phyloP scores from a whole-genome alignment of 2,888 invertebrate genomes.

The Serripes groenlandicus region DNA sequence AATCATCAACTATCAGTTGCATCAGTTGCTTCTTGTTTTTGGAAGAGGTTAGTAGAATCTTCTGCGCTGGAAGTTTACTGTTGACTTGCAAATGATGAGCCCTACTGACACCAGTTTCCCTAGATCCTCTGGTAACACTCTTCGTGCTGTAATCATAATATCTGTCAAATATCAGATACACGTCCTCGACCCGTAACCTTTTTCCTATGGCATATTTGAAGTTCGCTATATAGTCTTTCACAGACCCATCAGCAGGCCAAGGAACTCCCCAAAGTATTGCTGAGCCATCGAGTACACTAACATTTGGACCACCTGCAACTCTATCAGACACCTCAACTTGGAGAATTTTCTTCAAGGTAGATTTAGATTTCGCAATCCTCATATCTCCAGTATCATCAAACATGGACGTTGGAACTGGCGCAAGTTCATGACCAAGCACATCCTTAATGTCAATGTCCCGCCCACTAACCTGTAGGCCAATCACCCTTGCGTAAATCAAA shows the following conservation, averaged over 20 bases:
- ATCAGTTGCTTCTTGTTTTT: neutral
- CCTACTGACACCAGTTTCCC: no score
- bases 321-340: no score
- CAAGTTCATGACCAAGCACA: conserved; percentile 13
- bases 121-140: no score
- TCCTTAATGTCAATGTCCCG: conserved; percentile 26
- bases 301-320: no score
- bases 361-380: conserved; percentile 10
- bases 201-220: neutral
- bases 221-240: neutral
- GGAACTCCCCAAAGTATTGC: conserved; percentile 6
- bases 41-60: no score
- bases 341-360: neutral
- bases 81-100: no score
- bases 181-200: neutral
- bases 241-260: conserved; percentile 5
- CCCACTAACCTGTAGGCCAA: conserved; percentile 30
- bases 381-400: conserved; percentile 36
- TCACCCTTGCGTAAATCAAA: conserved; percentile 29
- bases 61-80: no score
- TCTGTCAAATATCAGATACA: conserved; percentile 7
- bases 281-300: conserved; percentile 1
- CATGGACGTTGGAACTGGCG: conserved; percentile 43
- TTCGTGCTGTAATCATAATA: no score
- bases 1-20: neutral